Percentiles rank a stretch among this genome's conserved stretches.
These are phyloP conservation scores for Diploscapter pachys DNA, from an alignment of 1,140 invertebrate species.

Conservation along the genomic window DNA sequence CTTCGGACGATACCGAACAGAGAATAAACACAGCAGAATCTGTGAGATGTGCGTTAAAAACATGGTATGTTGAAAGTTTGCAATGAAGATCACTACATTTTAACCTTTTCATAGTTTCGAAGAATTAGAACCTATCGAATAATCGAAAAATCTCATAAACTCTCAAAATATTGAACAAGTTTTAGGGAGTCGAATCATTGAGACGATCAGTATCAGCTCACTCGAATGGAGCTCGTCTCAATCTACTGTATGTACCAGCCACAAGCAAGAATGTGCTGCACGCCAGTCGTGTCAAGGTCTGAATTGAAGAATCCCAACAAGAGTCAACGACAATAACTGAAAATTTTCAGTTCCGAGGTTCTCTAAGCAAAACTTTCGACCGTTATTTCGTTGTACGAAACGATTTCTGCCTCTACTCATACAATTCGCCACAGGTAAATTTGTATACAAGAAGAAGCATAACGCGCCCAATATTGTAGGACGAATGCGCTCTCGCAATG, in stretches of 20 bases:
- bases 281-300: conserved; percentile 22
- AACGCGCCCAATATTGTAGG: conserved; percentile 19
- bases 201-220: conserved; percentile 16
- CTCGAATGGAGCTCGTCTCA: conserved; percentile 11
- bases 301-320: conserved; percentile 7
- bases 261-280: conserved; percentile 12
- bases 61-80: not conserved
- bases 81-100: too few relatives aligned
- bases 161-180: too few relatives aligned
- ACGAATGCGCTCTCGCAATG: conserved; percentile 34
- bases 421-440: conserved; percentile 29
- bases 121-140: too few relatives aligned
- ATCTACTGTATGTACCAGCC: conserved; percentile 41
- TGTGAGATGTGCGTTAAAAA: conserved; percentile 39
- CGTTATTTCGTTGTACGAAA: conserved; percentile 54
- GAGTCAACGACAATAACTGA: conserved; percentile 16
- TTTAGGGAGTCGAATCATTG: not conserved
- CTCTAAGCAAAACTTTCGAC: conserved; percentile 36
- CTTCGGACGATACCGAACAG: conserved; percentile 42
- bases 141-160: too few relatives aligned
- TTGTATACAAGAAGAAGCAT: not conserved
- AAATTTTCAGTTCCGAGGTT: conserved; percentile 41
- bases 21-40: conserved; percentile 33
- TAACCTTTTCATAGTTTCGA: too few relatives aligned
- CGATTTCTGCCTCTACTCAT: conserved; percentile 57